A percentile compares a stretch with the other conserved stretches of the same genome.
Conservation (phyloP, 1,140 invertebrate species). For the Anastrepha obliqua region DNA sequence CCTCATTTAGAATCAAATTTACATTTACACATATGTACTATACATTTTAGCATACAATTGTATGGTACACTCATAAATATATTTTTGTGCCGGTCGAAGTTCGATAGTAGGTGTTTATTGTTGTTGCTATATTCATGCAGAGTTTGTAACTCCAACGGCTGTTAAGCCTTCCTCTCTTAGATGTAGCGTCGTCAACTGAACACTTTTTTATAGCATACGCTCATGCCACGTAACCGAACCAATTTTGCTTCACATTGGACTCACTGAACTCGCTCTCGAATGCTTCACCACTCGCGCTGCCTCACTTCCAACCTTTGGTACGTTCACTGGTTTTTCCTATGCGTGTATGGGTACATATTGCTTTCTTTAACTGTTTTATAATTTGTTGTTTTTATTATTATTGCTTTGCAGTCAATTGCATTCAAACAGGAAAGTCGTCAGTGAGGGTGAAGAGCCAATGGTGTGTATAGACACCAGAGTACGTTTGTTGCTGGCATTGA, state of each 20-base stretch:
- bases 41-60: too few species aligned
- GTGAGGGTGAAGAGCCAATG: background rate
- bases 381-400: conserved; percentile 16
- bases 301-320: too few species aligned
- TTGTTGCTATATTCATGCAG: background rate
- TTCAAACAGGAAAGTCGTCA: background rate
- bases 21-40: too few species aligned
- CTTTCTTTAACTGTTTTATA: conserved; percentile 25
- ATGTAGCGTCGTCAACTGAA: background rate
- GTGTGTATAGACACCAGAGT: background rate
- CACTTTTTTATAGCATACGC: background rate
- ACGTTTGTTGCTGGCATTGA: background rate
- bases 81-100: too few species aligned
- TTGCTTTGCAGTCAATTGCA: conserved; percentile 33
- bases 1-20: too few species aligned
- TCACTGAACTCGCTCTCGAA: background rate
- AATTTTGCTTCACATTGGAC: background rate
- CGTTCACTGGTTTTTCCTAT: background rate
- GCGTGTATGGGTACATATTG: background rate
- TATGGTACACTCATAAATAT: too few species aligned
- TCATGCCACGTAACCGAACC: background rate
- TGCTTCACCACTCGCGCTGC: background rate
- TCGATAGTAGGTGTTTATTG: background rate
- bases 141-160: background rate
- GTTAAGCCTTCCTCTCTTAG: background rate